These are phyloP conservation scores for Oriolus oriolus DNA, from an alignment of 2,113 vertebrate genomes.

Conservation along the genomic window DNA sequence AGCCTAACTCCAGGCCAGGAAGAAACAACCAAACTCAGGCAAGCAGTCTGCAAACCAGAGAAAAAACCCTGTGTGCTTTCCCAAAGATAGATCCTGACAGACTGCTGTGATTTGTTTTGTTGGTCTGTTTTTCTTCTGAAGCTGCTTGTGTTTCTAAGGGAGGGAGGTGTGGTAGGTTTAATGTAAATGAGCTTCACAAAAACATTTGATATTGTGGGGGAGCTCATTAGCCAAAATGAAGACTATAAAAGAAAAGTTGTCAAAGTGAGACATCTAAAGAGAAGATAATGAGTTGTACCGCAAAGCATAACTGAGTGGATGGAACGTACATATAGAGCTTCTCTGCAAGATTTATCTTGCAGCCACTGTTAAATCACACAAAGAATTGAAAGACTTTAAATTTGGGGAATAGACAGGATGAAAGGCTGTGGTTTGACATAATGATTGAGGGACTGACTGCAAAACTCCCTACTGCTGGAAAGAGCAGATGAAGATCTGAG, in stretches of 20 bases:
- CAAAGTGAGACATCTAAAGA: conserved; percentile 53
- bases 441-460: neutral
- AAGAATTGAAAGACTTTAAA: neutral
- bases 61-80: neutral
- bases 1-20: neutral
- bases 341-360: neutral
- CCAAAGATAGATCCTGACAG: neutral
- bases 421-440: neutral
- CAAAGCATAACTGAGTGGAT: neutral
- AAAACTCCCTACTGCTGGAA: neutral
- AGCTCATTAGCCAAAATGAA: conserved; percentile 34
- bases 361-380: neutral
- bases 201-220: neutral
- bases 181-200: conserved; percentile 6
- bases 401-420: neutral
- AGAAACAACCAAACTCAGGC: neutral
- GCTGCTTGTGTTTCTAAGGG: neutral
- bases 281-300: conserved; percentile 21
- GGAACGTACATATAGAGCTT: neutral
- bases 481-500: neutral
- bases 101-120: conserved; percentile 8
- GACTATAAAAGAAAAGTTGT: conserved; percentile 30
- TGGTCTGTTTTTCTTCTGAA: conserved; percentile 6
- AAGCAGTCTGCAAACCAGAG: neutral
- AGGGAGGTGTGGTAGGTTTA: neutral